phyloP scores from a whole-genome alignment of 2,113 vertebrate genomes.

The Ceyx margarethae region DNA sequence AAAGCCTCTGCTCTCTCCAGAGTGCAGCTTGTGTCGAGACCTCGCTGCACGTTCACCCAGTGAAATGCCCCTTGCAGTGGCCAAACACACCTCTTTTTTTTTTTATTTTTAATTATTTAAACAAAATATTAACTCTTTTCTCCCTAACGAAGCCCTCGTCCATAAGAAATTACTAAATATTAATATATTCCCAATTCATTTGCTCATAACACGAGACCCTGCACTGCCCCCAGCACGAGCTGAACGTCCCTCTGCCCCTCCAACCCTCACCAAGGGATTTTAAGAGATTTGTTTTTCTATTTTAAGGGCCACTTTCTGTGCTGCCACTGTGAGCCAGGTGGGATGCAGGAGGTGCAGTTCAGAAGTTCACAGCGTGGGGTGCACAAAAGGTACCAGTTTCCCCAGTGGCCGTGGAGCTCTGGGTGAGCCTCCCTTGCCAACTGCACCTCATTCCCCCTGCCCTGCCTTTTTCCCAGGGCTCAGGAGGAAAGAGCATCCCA shows the following conservation, averaged over 20 bases:
- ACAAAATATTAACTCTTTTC: constrained; percentile 19
- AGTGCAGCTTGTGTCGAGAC: not conserved
- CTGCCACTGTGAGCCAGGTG: not conserved
- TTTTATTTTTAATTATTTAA: not conserved
- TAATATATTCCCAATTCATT: too few relatives aligned
- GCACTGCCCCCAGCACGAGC: not conserved
- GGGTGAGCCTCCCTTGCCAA: not conserved
- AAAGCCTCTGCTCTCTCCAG: not conserved
- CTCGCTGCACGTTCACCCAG: not conserved
- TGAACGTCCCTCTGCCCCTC: not conserved
- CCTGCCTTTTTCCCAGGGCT: constrained; percentile 69
- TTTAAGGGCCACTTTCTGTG: not conserved
- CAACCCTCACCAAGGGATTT: accelerated
- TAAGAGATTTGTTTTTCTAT: too few relatives aligned
- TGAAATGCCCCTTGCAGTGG: not conserved
- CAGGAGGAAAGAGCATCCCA: constrained; percentile 73
- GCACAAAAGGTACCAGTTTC: not conserved
- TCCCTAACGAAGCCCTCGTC: not conserved
- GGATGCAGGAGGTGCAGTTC: not conserved
- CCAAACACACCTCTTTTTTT: not conserved
- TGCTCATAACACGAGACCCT: too few relatives aligned
- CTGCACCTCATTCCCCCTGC: constrained; percentile 13
- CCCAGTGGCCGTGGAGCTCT: not conserved
- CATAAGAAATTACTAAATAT: too few relatives aligned
- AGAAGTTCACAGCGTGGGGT: not conserved